Conservation (phyloP, 2,888 invertebrate genomes). For the Limnephilus rhombicus region DNA sequence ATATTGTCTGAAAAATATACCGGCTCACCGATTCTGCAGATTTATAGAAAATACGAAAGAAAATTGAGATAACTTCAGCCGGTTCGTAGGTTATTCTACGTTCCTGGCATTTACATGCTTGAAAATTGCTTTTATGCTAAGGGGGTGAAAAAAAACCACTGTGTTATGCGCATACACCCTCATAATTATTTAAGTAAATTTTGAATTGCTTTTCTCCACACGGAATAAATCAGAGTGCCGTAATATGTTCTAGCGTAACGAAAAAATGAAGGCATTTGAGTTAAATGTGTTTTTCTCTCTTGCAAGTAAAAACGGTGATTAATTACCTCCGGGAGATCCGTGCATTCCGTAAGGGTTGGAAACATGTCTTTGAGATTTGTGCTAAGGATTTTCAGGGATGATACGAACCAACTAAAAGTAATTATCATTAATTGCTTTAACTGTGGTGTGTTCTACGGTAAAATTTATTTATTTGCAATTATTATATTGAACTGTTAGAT, state of each 20-base stretch:
- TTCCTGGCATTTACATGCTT: background rate
- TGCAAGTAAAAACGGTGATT: background rate
- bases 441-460: background rate
- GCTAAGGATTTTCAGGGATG: background rate
- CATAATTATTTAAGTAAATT: background rate
- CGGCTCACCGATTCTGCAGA: background rate
- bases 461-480: no score
- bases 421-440: background rate
- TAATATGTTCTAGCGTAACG: background rate
- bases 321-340: background rate
- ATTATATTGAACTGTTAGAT: no score
- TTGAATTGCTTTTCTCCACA: conserved; percentile 6
- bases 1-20: background rate
- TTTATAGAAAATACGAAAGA: background rate
- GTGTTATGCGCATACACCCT: background rate
- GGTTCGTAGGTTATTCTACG: background rate
- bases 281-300: background rate
- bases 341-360: background rate
- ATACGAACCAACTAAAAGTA: background rate
- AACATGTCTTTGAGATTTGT: conserved; percentile 5
- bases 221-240: background rate
- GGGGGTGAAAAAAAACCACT: background rate
- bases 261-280: background rate
- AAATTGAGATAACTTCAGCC: background rate
- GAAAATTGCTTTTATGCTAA: conserved; percentile 1